Percentiles rank a stretch among this genome's conserved stretches.
phyloP scores from a whole-genome alignment of 2,113 vertebrate genomes.

The Petrocephalus microphthalmus region DNA sequence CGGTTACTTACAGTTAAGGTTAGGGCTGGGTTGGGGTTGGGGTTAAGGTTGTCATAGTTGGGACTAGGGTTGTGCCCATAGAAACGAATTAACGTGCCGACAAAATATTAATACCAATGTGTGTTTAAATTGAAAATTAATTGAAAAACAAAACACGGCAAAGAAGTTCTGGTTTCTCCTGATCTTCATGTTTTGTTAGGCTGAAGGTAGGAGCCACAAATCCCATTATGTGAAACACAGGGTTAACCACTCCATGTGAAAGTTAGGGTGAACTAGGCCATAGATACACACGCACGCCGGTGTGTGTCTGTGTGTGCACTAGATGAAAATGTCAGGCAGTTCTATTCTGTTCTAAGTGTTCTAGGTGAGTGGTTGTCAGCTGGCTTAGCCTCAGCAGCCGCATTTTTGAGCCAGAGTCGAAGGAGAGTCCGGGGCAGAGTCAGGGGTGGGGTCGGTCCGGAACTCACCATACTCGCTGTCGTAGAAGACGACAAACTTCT shows the following conservation, averaged over 20 bases:
- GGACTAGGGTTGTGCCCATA: not conserved
- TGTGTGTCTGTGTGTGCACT: too few relatives aligned
- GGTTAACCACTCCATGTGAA: too few relatives aligned
- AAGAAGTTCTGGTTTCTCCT: not conserved
- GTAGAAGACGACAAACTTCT: conserved; percentile 98
- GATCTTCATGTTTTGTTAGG: not conserved
- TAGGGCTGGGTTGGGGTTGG: not conserved
- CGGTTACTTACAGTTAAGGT: not conserved
- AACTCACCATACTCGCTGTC: conserved; percentile 91
- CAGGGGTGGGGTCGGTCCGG: not conserved
- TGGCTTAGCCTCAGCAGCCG: not conserved
- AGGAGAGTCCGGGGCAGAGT: too few relatives aligned
- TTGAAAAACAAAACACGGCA: not conserved
- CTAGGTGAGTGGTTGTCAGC: too few relatives aligned
- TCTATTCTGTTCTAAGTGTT: too few relatives aligned
- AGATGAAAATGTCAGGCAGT: too few relatives aligned
- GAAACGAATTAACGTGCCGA: not conserved
- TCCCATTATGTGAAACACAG: not conserved
- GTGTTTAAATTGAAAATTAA: not conserved
- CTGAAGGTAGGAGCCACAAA: not conserved
- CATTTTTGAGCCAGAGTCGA: too few relatives aligned
- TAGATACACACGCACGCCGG: not conserved
- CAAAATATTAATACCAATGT: not conserved
- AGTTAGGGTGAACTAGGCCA: not conserved
- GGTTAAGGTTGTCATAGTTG: not conserved